Conservation (phyloP, 2,888 invertebrate genomes). For the Pachymerium ferrugineum region DNA sequence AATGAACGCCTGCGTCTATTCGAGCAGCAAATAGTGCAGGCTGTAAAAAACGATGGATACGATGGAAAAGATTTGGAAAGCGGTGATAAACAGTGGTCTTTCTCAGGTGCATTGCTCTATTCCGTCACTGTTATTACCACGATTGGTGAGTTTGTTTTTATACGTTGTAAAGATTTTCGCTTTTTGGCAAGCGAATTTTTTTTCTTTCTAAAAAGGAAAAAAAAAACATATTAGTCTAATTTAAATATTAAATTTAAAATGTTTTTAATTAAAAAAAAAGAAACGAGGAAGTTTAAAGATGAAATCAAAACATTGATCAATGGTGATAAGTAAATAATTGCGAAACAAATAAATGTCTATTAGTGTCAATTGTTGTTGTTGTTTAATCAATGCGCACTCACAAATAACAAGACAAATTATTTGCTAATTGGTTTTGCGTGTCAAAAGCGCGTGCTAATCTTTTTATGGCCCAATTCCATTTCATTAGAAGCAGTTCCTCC, state of each 20-base stretch:
- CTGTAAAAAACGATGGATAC: constrained; percentile 56
- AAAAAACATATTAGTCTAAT: no score
- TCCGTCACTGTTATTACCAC: constrained; percentile 83
- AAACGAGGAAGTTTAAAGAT: no score
- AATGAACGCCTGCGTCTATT: constrained; percentile 71
- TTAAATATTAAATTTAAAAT: no score
- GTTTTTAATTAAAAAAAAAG: no score
- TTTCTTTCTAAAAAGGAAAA: neutral
- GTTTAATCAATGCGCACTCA: neutral
- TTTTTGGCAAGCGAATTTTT: neutral
- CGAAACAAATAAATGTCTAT: neutral
- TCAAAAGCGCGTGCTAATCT: constrained; percentile 11
- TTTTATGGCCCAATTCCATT: constrained; percentile 9
- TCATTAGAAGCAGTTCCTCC: neutral
- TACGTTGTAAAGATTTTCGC: no score
- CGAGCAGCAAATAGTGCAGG: constrained; percentile 70
- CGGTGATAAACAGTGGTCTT: constrained; percentile 63
- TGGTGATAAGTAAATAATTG: no score
- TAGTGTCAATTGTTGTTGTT: neutral
- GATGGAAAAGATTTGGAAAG: constrained; percentile 43
- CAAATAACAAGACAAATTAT: neutral
- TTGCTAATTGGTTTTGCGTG: constrained; percentile 14
- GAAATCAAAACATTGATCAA: no score
- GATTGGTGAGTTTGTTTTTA: constrained; percentile 77
- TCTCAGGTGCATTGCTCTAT: constrained; percentile 75